Percentiles rank a stretch among this genome's conserved stretches.
phyloP scores from a whole-genome alignment of 2,113 vertebrate species.

The Odontophorus gujanensis region DNA sequence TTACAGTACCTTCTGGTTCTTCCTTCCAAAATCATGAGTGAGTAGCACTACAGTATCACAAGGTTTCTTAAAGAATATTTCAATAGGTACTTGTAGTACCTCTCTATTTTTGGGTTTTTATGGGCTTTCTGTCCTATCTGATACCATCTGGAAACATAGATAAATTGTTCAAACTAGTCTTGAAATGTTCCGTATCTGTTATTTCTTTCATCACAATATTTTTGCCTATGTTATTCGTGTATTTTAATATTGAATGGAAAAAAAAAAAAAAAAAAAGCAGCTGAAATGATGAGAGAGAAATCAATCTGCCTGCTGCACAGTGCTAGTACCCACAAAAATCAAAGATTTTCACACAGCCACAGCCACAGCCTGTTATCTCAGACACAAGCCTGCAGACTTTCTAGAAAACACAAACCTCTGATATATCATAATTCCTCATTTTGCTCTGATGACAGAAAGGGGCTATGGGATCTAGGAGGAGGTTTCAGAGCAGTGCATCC shows the following conservation, averaged over 20 bases:
- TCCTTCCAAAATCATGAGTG: background rate
- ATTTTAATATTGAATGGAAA: background rate
- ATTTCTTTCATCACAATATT: background rate
- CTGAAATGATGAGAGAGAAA: background rate
- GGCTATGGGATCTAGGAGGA: background rate
- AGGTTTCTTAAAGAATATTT: background rate
- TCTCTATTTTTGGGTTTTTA: background rate
- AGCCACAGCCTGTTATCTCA: background rate
- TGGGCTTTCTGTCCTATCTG: background rate
- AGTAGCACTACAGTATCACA: background rate
- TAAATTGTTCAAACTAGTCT: background rate
- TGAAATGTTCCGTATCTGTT: background rate
- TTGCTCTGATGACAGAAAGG: background rate
- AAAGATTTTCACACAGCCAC: background rate
- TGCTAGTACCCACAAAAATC: background rate
- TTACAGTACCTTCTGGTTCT: background rate
- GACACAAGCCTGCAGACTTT: background rate
- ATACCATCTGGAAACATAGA: background rate
- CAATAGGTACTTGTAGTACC: background rate
- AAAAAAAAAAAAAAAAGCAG: background rate
- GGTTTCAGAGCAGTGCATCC: background rate
- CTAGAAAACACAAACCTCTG: background rate
- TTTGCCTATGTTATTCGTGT: background rate
- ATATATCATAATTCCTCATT: background rate
- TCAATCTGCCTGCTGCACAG: background rate